Evolutionary conservation across 2,797 vertebrate species (phyloP), one percentile per base, ranked within the genome.

Genomic region (Helicolenus hilgendorfi): DNA sequence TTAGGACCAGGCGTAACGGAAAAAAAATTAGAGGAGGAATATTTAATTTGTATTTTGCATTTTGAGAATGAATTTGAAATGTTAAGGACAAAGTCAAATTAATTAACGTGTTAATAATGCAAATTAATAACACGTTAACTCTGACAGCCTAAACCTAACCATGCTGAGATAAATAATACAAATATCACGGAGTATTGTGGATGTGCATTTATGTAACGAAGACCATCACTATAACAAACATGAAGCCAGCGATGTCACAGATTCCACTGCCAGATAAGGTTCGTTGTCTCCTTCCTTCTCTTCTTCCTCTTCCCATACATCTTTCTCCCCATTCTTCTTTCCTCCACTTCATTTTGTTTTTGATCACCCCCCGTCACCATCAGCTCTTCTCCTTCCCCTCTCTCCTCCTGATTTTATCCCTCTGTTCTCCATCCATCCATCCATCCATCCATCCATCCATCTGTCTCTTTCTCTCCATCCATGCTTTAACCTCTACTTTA

Each of bases 401-500:
- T 18, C 20, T 24, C 70, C 35, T 41, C 53, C n/a, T 56, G 64
- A 71, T 65, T 45, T 35, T 29, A 62, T 62, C 31, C 49, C 72
- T 75, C 65, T 75, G 41, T 71, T 70, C 29, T 45, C 41, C 14
- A 45, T 18, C 38, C 38, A 62, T 62, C 26, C 11, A 36, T 36
- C 35, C 35, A 36, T 36, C 35, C 35, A 56, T 79, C 67, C 11
- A 65, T 68, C 29, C n/a, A 27, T 75, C 79, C 71, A 74, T 77
- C 77, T 14, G 20, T 65, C 76, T 35, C 77, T 14, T 20, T 65
- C 76, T 35, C 22, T 60, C 58, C n/a, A 8, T 79, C 58, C 18
- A 24, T 63, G 7, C 84, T 38, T 38, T 82, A 73, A 69, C 81
- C 79, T 82, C 78, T 69, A 45, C 72, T 77, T 89, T 87, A 86